Evolutionary conservation across 2,797 vertebrate genomes (phyloP).

Genomic region (Erpetoichthys calabaricus): DNA sequence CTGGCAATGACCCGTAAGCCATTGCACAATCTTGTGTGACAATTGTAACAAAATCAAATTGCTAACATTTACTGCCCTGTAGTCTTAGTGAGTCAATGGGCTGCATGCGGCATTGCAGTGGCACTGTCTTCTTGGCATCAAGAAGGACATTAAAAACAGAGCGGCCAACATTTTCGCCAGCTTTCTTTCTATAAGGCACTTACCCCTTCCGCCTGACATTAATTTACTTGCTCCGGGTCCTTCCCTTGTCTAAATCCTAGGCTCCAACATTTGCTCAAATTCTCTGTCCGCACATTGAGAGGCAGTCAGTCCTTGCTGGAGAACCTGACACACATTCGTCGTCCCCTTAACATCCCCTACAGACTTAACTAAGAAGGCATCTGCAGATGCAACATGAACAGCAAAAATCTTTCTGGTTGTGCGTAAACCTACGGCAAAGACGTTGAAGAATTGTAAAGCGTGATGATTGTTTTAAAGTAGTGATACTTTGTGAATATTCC

Average conservation of each 20-base stretch:
- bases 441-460: not conserved
- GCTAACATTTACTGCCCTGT: conserved; percentile 1
- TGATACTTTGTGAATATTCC: not conserved
- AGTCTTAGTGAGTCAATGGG: too few species aligned
- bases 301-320: conserved; percentile 1
- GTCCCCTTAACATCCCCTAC: too few species aligned
- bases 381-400: not conserved
- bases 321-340: not conserved
- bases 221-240: conserved; percentile 4
- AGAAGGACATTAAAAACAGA: too few species aligned
- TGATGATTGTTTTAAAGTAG: not conserved
- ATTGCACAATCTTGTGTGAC: conserved; percentile 9
- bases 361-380: not conserved
- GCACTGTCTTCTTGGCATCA: too few species aligned
- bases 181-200: not conserved
- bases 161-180: too few species aligned
- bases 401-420: conserved; percentile 1
- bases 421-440: not conserved
- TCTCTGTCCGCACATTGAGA: not conserved
- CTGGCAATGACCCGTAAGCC: conserved; percentile 7
- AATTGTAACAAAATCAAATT: conserved; percentile 10
- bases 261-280: not conserved
- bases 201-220: not conserved
- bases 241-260: conserved; percentile 1
- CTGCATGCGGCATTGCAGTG: too few species aligned